These are phyloP conservation scores for Saguinus midas DNA, from an alignment of 2,113 vertebrate species.

Conservation along the genomic window DNA sequence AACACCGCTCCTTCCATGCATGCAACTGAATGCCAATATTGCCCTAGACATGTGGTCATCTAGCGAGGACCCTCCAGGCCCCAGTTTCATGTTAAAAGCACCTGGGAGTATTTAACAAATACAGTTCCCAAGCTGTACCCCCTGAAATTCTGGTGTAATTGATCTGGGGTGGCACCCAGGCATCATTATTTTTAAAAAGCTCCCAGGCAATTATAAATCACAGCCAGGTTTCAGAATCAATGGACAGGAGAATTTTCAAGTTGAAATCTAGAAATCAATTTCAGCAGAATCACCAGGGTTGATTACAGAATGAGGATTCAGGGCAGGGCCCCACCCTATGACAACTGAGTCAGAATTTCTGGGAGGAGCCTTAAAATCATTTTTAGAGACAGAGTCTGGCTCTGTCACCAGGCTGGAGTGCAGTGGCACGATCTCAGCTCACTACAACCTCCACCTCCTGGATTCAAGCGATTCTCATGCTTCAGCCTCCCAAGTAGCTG, in stretches of 20 bases:
- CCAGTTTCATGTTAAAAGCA: neutral
- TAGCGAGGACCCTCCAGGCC: neutral
- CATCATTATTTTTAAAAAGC: neutral
- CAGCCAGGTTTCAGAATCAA: neutral
- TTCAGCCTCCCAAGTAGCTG: too few relatives aligned
- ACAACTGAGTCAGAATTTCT: slow-evolving; percentile 10
- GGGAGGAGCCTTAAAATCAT: neutral
- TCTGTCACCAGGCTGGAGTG: too few relatives aligned
- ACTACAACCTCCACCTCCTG: too few relatives aligned
- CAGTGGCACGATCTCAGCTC: too few relatives aligned
- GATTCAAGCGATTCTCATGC: too few relatives aligned
- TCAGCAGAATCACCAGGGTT: neutral
- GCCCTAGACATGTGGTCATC: too few relatives aligned
- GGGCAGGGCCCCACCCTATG: too few relatives aligned
- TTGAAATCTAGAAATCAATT: neutral
- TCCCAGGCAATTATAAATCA: neutral
- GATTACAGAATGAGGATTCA: neutral
- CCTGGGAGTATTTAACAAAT: neutral
- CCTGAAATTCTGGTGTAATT: neutral
- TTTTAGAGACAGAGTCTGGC: too few relatives aligned
- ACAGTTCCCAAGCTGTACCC: neutral
- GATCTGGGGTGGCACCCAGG: neutral
- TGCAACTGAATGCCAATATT: neutral
- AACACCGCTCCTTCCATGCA: neutral
- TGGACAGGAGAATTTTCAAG: neutral